Base-by-base conservation (phyloP, 2,797 vertebrate species). In the Gobionotothen gibberifrons region DNA sequence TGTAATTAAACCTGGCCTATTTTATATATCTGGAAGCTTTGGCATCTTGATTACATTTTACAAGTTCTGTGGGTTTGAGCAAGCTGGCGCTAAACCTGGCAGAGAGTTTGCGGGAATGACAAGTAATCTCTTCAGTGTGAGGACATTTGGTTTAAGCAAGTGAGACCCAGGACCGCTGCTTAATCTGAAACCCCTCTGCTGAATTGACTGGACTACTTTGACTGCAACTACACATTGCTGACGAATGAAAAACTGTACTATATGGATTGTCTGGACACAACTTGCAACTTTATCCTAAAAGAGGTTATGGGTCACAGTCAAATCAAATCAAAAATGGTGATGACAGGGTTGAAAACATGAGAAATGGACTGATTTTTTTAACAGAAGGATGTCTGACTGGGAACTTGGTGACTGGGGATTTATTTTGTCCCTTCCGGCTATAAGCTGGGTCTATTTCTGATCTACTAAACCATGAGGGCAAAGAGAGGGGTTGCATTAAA, bases 361-460 rank as follows among this genome's bases (percentile, higher is more conserved):
- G 59, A 78, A 79, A 78, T 13, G 9, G 29, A 51, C 42, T 32
- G 57, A 59, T 65, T 73, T 64, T 77, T 73, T 73, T 19, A 69
- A 55, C 32, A 57, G 56, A 52, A 1, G 36, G 40, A 58, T 40
- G 55, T 77, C 58, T 72, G 29, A 81, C 61, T 61, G 64, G 79
- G 54, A 83, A 60, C 55, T 49, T 57, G 83, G 69, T 48, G 64
- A 69, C 78, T 75, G 17, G 74, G 82, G 69, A 47, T 70, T 75
- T 73, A 13, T 47, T 57, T 67, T 44, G 77, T 85, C 80, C 81
- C 64, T 54, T 53, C 56, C 49, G 64, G 44, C 62, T 73, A 78
- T 79, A 82, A 65, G 57, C 57, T 54, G 49, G 42, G 49, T 72
- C 80, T 84, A 82, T 90, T 87, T 89, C 57, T 79, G 81, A 77